Percentiles rank a stretch among this genome's conserved stretches.
phyloP scores from a whole-genome alignment of 2,113 vertebrate genomes.

The Vulpes lagopus region DNA sequence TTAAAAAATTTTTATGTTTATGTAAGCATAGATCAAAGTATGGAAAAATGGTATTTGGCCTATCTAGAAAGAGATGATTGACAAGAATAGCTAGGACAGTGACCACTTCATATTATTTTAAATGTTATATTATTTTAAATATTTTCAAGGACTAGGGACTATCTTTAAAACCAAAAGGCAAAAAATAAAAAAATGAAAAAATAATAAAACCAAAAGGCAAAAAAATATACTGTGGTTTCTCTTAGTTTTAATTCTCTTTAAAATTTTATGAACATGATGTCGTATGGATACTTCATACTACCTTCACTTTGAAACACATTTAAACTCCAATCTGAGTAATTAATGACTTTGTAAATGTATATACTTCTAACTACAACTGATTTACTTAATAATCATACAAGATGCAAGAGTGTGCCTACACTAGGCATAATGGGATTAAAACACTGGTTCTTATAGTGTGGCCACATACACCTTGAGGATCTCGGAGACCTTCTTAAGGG shows the following conservation, averaged over 20 bases:
- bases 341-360: not conserved
- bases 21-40: not conserved
- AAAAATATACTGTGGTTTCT: not conserved
- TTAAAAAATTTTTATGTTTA: not conserved
- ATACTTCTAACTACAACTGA: not conserved
- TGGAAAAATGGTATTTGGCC: not conserved
- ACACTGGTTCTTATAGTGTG: not conserved
- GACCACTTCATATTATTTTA: not conserved
- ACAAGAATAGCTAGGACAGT: not conserved
- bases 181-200: too few species aligned
- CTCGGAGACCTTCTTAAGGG: not conserved
- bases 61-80: not conserved
- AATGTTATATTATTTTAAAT: not conserved
- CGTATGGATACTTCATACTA: not conserved
- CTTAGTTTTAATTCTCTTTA: not conserved
- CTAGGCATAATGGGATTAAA: not conserved
- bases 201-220: not conserved
- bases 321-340: not conserved
- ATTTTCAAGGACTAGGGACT: not conserved
- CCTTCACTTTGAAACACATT: not conserved
- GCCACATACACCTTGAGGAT: not conserved
- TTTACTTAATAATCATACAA: not conserved
- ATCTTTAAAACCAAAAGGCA: not conserved
- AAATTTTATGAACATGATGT: not conserved
- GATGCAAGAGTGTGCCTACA: not conserved